Evolutionary conservation across 2,888 invertebrate species (phyloP).

Genomic region (Trissolcus brochymenae): DNA sequence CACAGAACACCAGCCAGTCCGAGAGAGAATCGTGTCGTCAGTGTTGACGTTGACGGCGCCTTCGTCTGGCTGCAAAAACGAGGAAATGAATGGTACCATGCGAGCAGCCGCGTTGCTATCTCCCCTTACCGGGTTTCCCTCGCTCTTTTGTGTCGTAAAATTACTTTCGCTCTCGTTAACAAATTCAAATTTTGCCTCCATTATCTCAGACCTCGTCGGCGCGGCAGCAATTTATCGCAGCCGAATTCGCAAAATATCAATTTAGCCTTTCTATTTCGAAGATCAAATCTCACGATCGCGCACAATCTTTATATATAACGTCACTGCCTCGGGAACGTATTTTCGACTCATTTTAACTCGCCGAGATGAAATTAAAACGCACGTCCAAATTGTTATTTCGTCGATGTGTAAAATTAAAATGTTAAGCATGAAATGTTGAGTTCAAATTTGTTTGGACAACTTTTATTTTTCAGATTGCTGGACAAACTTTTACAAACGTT

Average conservation of each 20-base stretch:
- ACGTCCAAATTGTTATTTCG: no score
- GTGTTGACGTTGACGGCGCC: constrained; percentile 23
- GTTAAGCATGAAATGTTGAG: no score
- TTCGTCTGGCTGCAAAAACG: constrained; percentile 33
- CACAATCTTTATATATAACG: no score
- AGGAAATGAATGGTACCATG: constrained; percentile 41
- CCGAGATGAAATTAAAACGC: no score
- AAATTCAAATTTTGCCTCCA: constrained; percentile 41
- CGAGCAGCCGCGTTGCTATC: constrained; percentile 7
- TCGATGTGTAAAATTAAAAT: neutral
- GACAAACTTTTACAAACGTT: no score
- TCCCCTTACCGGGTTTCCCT: constrained; percentile 7
- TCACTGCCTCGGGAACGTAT: no score
- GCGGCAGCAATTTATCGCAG: constrained; percentile 23
- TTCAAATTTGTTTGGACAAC: no score
- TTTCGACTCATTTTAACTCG: no score
- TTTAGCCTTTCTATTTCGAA: constrained; percentile 5
- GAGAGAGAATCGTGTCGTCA: constrained; percentile 8
- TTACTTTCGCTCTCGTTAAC: constrained; percentile 55
- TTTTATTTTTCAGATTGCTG: no score
- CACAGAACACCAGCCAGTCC: constrained; percentile 17
- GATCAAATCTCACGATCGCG: constrained; percentile 2
- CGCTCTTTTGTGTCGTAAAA: constrained; percentile 37
- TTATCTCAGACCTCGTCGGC: constrained; percentile 24
- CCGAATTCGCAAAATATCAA: constrained; percentile 21